A percentile compares a stretch with the other conserved stretches of the same genome.
These are phyloP conservation scores for Lateolabrax maculatus DNA, from an alignment of 2,797 vertebrate species.

Conservation along the genomic window DNA sequence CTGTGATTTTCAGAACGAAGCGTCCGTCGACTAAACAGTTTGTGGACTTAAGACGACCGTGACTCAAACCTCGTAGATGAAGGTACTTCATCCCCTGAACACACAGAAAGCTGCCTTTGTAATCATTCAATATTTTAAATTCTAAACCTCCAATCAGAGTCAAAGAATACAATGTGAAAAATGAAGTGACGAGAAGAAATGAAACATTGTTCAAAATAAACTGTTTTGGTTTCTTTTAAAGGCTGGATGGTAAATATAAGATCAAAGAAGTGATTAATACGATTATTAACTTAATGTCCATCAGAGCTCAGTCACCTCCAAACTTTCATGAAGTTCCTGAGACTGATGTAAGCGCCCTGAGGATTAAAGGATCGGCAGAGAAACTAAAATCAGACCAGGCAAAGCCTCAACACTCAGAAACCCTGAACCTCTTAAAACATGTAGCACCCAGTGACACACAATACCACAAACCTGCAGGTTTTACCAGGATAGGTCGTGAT, in stretches of 20 bases:
- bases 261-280: background rate
- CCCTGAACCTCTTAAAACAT: background rate
- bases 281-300: background rate
- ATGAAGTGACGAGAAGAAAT: background rate
- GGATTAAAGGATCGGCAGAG: background rate
- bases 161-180: background rate
- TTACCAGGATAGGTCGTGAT: no score
- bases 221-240: background rate
- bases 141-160: background rate
- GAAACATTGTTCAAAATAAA: background rate
- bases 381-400: background rate
- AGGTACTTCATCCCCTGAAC: conserved; percentile 91
- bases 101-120: background rate
- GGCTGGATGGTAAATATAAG: background rate
- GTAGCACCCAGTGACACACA: background rate
- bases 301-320: background rate
- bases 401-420: background rate
- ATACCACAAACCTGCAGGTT: background rate
- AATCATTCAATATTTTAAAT: background rate
- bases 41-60: conserved; percentile 92
- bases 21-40: conserved; percentile 94
- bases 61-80: conserved; percentile 88
- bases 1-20: conserved; percentile 93
- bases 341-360: background rate
- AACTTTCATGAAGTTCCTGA: background rate